phyloP scores from a whole-genome alignment of 1,140 invertebrate genomes.

The Plutomurus gul region DNA sequence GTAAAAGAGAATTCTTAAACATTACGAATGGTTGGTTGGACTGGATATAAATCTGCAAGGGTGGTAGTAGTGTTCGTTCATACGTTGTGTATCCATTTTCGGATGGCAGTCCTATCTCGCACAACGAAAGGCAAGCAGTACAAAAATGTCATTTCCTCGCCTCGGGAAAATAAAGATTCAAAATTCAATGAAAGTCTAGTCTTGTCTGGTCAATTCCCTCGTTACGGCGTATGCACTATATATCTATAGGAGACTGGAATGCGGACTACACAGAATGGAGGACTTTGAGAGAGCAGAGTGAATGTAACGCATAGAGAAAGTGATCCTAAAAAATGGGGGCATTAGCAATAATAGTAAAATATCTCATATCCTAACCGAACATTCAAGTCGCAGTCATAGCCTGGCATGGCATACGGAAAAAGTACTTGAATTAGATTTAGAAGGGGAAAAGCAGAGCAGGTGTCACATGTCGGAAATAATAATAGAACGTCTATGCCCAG shows the following conservation, averaged over 20 bases:
- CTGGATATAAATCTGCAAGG: too few species aligned
- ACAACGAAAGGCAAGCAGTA: neutral
- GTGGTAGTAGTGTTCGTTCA: neutral
- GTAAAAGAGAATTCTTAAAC: too few species aligned
- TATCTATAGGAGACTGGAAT: neutral
- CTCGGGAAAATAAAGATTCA: conserved; percentile 9
- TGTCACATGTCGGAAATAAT: conserved; percentile 17
- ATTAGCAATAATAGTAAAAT: conserved; percentile 16
- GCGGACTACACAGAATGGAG: neutral
- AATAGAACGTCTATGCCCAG: conserved; percentile 3
- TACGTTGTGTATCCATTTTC: neutral
- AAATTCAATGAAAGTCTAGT: conserved; percentile 11
- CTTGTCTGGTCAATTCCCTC: conserved; percentile 1
- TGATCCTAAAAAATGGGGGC: conserved; percentile 2
- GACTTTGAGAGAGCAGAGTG: neutral
- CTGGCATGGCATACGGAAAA: neutral
- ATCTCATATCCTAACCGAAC: conserved; percentile 13
- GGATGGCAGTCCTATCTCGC: neutral
- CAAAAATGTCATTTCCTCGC: conserved; percentile 12
- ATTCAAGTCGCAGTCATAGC: neutral
- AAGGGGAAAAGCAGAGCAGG: neutral
- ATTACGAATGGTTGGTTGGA: too few species aligned
- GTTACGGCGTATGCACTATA: neutral
- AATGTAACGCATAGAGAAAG: neutral
- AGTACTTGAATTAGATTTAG: neutral